These are phyloP conservation scores for Drosophila pseudotakahashii DNA, from an alignment of 2,888 invertebrate genomes.

Conservation along the genomic window DNA sequence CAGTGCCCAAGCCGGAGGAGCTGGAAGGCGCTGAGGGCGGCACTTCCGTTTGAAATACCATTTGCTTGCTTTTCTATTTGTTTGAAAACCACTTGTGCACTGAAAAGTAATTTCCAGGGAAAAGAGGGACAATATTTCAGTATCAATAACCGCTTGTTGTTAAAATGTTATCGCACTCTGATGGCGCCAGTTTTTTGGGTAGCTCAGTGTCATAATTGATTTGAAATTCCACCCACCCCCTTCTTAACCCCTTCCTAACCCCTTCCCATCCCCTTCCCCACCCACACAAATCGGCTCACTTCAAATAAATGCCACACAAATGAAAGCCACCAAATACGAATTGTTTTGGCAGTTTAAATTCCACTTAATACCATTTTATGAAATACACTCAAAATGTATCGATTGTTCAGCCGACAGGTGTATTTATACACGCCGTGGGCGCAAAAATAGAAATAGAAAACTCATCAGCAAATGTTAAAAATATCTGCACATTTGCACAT, in stretches of 20 bases:
- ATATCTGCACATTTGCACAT: constrained; percentile 62
- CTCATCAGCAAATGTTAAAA: constrained; percentile 69
- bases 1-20: constrained; percentile 23
- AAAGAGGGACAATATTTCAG: background rate
- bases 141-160: background rate
- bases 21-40: constrained; percentile 19
- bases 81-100: constrained; percentile 13
- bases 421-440: constrained; percentile 5
- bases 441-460: constrained; percentile 63
- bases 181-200: constrained; percentile 38
- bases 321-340: background rate
- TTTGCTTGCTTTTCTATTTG: constrained; percentile 4
- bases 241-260: no score
- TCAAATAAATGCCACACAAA: constrained; percentile 33
- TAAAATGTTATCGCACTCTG: background rate
- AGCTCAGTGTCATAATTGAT: constrained; percentile 47
- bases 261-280: no score
- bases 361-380: constrained; percentile 70
- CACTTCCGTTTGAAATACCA: constrained; percentile 26
- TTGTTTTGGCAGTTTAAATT: constrained; percentile 62
- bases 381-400: constrained; percentile 37
- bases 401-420: constrained; percentile 13
- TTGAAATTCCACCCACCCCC: constrained; percentile 21
- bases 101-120: background rate
- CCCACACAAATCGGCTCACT: constrained; percentile 42